phyloP scores from a whole-genome alignment of 2,113 vertebrate species.

The Anser brachyrhynchus region DNA sequence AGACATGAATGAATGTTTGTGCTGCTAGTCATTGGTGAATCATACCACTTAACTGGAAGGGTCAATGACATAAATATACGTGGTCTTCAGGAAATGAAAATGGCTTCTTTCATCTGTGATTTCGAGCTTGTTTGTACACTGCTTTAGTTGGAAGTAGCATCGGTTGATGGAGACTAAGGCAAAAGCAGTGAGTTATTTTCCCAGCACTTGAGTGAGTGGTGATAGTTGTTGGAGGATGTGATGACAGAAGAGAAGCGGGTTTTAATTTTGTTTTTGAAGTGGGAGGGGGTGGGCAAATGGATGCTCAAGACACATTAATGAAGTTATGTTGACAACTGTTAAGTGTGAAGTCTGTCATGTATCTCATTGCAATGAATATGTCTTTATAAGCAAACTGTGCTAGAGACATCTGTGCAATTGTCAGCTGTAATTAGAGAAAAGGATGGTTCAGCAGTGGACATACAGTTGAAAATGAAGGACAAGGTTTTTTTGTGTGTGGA shows the following conservation, averaged over 20 bases:
- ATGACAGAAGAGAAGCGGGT: slow-evolving; percentile 28
- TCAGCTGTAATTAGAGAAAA: slow-evolving; percentile 48
- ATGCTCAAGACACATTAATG: slow-evolving; percentile 53
- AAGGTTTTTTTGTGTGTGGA: not conserved
- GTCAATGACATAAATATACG: slow-evolving; percentile 38
- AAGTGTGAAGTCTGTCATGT: slow-evolving; percentile 65
- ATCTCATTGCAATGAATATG: slow-evolving; percentile 35
- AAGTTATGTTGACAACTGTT: slow-evolving; percentile 61
- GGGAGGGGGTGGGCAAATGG: slow-evolving; percentile 17
- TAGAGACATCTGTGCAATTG: slow-evolving; percentile 50
- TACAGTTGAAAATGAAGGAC: slow-evolving; percentile 23
- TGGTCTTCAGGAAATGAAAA: slow-evolving; percentile 37
- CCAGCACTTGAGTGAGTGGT: slow-evolving; percentile 41
- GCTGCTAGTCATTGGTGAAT: slow-evolving; percentile 41
- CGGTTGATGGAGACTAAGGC: not conserved
- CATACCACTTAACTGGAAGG: slow-evolving; percentile 27
- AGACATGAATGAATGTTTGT: slow-evolving; percentile 26
- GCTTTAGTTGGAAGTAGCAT: slow-evolving; percentile 29
- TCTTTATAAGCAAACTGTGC: slow-evolving; percentile 21
- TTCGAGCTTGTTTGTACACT: slow-evolving; percentile 8
- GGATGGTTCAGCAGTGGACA: slow-evolving; percentile 1
- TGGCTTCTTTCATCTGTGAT: slow-evolving; percentile 16
- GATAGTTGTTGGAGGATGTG: slow-evolving; percentile 40
- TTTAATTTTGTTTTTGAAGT: slow-evolving; percentile 47
- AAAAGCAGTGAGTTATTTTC: slow-evolving; percentile 9